A percentile compares a stretch with the other conserved stretches of the same genome.
Conservation (phyloP, 2,113 vertebrate genomes). For the Eurypyga helias region DNA sequence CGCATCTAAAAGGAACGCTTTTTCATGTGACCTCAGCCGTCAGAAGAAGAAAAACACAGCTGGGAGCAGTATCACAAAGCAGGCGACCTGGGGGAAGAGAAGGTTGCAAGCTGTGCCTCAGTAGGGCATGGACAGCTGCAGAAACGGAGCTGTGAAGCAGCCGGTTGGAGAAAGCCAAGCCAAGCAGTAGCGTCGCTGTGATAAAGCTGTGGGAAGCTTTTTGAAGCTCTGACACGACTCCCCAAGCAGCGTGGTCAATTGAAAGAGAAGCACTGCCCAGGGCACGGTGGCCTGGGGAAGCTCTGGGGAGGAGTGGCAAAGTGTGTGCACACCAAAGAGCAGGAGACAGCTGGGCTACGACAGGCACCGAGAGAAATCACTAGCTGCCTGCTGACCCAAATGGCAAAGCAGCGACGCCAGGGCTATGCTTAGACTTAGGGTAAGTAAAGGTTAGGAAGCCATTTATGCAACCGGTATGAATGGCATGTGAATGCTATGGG, state of each 20-base stretch:
- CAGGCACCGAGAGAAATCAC: neutral
- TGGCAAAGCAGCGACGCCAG: neutral
- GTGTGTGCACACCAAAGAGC: neutral
- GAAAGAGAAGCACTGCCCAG: neutral
- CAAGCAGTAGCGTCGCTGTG: neutral
- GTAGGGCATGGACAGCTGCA: slow-evolving; percentile 53
- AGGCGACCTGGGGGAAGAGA: slow-evolving; percentile 2
- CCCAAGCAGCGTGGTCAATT: neutral
- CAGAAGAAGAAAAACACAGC: slow-evolving; percentile 65
- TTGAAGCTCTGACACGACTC: slow-evolving; percentile 9
- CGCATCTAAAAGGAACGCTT: neutral
- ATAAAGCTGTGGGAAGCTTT: slow-evolving; percentile 51
- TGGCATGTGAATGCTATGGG: neutral
- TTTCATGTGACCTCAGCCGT: slow-evolving; percentile 44
- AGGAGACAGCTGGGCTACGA: neutral
- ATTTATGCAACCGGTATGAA: neutral
- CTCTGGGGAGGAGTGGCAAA: neutral
- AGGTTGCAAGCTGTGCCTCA: slow-evolving; percentile 55
- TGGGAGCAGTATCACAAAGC: slow-evolving; percentile 61
- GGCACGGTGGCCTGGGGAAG: neutral
- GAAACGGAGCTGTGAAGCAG: slow-evolving; percentile 10
- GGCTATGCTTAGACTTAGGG: neutral
- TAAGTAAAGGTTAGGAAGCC: neutral
- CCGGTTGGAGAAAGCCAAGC: slow-evolving; percentile 29
- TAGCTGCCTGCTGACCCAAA: neutral